Conservation (phyloP, 2,113 vertebrate species). For the Trematomus loennbergii region DNA sequence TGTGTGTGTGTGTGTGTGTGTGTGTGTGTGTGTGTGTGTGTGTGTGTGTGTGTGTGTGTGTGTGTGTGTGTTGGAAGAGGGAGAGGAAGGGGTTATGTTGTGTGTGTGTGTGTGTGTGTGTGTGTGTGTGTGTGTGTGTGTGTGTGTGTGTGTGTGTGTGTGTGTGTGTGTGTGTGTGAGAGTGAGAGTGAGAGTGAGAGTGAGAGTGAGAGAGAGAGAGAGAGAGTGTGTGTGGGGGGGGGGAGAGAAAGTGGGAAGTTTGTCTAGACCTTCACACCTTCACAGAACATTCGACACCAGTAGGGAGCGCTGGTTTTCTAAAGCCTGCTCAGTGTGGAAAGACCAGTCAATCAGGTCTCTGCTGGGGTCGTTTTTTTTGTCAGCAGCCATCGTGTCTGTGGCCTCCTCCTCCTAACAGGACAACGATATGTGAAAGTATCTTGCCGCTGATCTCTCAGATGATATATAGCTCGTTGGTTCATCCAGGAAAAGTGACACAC, state of each 20-base stretch:
- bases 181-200: no score
- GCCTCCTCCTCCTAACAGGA: not conserved
- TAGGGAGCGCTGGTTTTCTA: conserved; percentile 61
- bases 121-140: no score
- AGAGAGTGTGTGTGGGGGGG: not conserved
- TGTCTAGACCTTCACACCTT: conserved; percentile 3
- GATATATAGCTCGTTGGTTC: not conserved
- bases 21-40: no score
- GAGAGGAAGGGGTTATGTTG: no score
- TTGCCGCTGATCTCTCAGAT: not conserved
- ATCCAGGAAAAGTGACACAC: not conserved
- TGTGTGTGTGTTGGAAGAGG: not conserved
- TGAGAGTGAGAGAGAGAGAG: no score
- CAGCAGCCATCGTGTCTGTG: not conserved
- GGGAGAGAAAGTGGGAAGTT: not conserved
- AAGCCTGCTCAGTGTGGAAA: not conserved
- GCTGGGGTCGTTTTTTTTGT: not conserved
- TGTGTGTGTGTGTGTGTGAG: no score
- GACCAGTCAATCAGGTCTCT: not conserved
- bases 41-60: no score
- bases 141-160: no score
- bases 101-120: no score
- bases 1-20: no score
- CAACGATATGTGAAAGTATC: not conserved
- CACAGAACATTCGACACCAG: conserved; percentile 49